Percentiles rank a stretch among this genome's conserved stretches.
Evolutionary conservation across 2,797 vertebrate species (phyloP).

Genomic region (Nothura maculosa): DNA sequence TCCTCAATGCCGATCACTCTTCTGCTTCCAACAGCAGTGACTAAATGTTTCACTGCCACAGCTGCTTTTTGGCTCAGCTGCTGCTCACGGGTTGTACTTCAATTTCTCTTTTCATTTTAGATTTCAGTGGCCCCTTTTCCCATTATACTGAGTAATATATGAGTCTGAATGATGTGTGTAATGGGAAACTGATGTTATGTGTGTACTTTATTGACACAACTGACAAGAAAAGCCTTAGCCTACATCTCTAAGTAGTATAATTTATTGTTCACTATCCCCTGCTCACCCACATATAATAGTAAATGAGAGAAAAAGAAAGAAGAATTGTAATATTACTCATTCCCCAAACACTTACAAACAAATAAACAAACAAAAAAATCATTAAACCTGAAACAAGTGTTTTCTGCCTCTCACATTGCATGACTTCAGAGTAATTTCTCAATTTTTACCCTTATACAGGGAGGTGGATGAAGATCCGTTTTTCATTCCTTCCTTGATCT

Average conservation of each 20-base stretch:
- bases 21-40: constrained; percentile 54
- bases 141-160: constrained; percentile 78
- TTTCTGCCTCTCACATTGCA: background rate
- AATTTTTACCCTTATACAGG: background rate
- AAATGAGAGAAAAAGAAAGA: constrained; percentile 68
- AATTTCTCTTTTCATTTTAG: constrained; percentile 80
- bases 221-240: constrained; percentile 61
- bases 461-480: background rate
- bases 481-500: background rate
- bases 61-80: constrained; percentile 64
- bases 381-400: constrained; percentile 40
- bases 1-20: constrained; percentile 23
- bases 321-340: constrained; percentile 62
- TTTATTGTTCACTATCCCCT: constrained; percentile 76
- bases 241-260: constrained; percentile 73
- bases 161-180: constrained; percentile 77
- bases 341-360: constrained; percentile 28
- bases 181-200: constrained; percentile 79
- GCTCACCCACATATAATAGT: constrained; percentile 63
- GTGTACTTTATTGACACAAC: constrained; percentile 77
- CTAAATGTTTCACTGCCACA: constrained; percentile 55
- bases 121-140: constrained; percentile 68
- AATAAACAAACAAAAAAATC: constrained; percentile 3
- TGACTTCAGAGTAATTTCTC: background rate
- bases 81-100: constrained; percentile 63